These are phyloP conservation scores for Gopherus evgoodei DNA, from an alignment of 2,113 vertebrate species.

Conservation along the genomic window DNA sequence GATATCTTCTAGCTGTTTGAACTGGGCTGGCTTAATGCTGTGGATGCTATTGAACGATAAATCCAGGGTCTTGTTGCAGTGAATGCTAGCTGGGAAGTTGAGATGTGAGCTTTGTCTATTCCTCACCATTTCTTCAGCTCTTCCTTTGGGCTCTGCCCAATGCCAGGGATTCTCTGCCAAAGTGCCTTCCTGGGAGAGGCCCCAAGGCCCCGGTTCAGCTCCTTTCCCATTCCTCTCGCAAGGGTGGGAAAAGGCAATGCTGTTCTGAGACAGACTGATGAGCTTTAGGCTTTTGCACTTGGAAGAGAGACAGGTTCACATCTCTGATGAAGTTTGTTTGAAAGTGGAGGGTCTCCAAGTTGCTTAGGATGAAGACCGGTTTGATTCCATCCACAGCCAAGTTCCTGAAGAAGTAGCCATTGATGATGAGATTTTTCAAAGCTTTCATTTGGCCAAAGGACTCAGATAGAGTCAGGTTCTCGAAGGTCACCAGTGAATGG, in stretches of 20 bases:
- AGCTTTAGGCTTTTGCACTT: slow-evolving; percentile 55
- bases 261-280: slow-evolving; percentile 81
- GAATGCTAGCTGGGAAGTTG: not conserved
- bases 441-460: slow-evolving; percentile 66
- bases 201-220: not conserved
- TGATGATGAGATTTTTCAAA: slow-evolving; percentile 73
- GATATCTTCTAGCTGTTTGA: slow-evolving; percentile 78
- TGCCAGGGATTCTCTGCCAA: not conserved
- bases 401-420: slow-evolving; percentile 79
- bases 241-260: slow-evolving; percentile 70
- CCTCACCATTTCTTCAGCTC: not conserved
- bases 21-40: slow-evolving; percentile 63
- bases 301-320: slow-evolving; percentile 55
- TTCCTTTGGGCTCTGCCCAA: not conserved
- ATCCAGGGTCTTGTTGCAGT: slow-evolving; percentile 63
- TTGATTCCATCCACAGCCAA: slow-evolving; percentile 63
- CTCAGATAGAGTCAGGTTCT: slow-evolving; percentile 71
- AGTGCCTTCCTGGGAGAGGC: not conserved
- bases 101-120: not conserved
- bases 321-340: slow-evolving; percentile 81
- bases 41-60: slow-evolving; percentile 83
- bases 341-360: slow-evolving; percentile 73
- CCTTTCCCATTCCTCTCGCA: not conserved
- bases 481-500: slow-evolving; percentile 69
- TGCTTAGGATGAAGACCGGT: slow-evolving; percentile 69